phyloP scores from a whole-genome alignment of 2,888 invertebrate species.

The Mantis religiosa region DNA sequence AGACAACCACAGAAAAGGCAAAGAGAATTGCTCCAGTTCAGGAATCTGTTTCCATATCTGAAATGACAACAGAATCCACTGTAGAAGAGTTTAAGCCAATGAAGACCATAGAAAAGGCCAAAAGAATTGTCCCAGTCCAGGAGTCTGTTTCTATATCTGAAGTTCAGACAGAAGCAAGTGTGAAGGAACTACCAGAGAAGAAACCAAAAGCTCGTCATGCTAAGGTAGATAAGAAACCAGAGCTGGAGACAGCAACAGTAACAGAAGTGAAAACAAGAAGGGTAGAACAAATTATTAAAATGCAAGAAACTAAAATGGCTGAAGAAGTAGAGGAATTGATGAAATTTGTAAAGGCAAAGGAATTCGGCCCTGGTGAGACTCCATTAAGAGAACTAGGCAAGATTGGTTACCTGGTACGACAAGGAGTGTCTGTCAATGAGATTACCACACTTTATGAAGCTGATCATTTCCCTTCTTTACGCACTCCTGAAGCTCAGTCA shows the following conservation, averaged over 20 bases:
- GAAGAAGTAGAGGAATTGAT: conserved; percentile 67
- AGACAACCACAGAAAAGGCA: conserved; percentile 40
- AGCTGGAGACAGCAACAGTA: conserved; percentile 43
- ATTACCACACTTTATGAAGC: conserved; percentile 75
- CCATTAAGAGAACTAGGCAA: conserved; percentile 77
- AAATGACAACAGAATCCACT: conserved; percentile 32
- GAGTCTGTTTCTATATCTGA: conserved; percentile 58
- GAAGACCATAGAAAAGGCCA: conserved; percentile 40
- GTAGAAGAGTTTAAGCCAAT: conserved; percentile 33
- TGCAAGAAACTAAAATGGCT: conserved; percentile 42
- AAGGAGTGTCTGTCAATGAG: conserved; percentile 70
- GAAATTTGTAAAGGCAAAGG: conserved; percentile 67
- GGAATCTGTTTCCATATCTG: conserved; percentile 36
- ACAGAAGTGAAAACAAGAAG: conserved; percentile 43
- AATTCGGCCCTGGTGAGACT: conserved; percentile 75
- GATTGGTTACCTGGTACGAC: conserved; percentile 71
- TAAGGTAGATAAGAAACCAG: conserved; percentile 29
- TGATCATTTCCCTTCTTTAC: conserved; percentile 72
- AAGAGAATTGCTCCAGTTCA: conserved; percentile 38
- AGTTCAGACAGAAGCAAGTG: conserved; percentile 53
- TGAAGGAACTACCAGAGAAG: conserved; percentile 33
- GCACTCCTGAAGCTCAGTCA: conserved; percentile 77
- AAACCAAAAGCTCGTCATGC: conserved; percentile 35
- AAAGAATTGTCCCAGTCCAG: conserved; percentile 36
- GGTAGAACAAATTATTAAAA: conserved; percentile 50